Evolutionary conservation across 2,797 vertebrate genomes (phyloP).

Genomic region (Lepidocolaptes lacrymiger): DNA sequence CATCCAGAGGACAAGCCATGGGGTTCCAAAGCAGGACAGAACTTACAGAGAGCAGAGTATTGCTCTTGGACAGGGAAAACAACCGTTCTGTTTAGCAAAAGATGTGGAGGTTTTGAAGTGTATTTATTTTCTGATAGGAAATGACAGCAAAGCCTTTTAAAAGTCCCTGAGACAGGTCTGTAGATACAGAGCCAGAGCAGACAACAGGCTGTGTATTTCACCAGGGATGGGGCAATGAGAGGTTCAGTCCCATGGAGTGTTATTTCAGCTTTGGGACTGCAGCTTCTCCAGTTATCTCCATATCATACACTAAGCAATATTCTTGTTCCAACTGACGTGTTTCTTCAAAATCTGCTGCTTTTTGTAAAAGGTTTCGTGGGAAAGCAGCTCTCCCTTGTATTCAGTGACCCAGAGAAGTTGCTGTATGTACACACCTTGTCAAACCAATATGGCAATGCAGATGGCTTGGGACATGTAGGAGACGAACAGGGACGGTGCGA

Average conservation of each 20-base stretch:
- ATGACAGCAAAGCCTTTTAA: slow-evolving; percentile 15
- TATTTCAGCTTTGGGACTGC: slow-evolving; percentile 15
- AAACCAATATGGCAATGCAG: slow-evolving; percentile 46
- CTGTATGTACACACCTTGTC: slow-evolving; percentile 41
- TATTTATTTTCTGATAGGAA: slow-evolving; percentile 42
- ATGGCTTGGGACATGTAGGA: slow-evolving; percentile 42
- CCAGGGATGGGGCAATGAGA: not conserved
- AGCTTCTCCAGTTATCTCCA: not conserved
- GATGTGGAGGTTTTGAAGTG: slow-evolving; percentile 19
- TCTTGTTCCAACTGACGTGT: not conserved
- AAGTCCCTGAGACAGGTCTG: not conserved
- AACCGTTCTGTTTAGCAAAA: slow-evolving; percentile 23
- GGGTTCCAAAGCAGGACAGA: slow-evolving; percentile 42
- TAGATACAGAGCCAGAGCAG: not conserved
- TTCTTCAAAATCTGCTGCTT: not conserved
- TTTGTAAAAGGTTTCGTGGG: not conserved
- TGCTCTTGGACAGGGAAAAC: slow-evolving; percentile 57
- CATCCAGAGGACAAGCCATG: slow-evolving; percentile 18
- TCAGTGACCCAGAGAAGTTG: slow-evolving; percentile 35
- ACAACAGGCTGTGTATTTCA: not conserved
- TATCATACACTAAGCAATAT: not conserved
- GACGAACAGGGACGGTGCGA: slow-evolving; percentile 16
- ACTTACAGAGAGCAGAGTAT: slow-evolving; percentile 15
- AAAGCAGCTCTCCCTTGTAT: not conserved
- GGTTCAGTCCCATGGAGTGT: not conserved